Evolutionary conservation across 2,797 vertebrate species (phyloP).

Genomic region (Poeciliopsis presidionis): DNA sequence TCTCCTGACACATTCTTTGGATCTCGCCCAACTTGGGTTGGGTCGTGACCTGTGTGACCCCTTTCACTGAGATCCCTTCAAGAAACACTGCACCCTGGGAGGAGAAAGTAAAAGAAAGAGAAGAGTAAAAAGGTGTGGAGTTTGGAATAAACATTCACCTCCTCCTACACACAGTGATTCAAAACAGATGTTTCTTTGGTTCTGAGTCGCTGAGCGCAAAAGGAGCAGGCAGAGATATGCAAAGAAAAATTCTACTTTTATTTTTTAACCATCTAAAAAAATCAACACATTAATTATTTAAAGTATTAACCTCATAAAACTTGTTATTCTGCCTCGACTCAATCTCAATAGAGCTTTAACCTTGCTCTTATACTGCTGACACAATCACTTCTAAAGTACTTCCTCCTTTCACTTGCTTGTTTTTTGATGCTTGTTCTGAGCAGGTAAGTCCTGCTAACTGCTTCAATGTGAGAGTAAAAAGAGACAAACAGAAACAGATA

Average conservation of each 20-base stretch:
- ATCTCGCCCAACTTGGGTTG: constrained; percentile 92
- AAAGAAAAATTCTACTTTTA: background rate
- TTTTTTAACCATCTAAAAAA: constrained; percentile 9
- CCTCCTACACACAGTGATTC: constrained; percentile 44
- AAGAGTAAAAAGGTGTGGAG: constrained; percentile 32
- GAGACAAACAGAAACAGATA: constrained; percentile 23
- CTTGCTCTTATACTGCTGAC: background rate
- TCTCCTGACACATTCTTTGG: constrained; percentile 93
- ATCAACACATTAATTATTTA: constrained; percentile 26
- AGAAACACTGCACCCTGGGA: constrained; percentile 93
- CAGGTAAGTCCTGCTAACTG: background rate
- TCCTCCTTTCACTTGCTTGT: constrained; percentile 14
- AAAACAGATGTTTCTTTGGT: constrained; percentile 50
- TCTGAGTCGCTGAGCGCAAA: constrained; percentile 23
- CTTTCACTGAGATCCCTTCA: constrained; percentile 92
- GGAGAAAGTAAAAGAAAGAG: background rate
- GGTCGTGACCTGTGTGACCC: constrained; percentile 89
- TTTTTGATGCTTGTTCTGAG: constrained; percentile 4
- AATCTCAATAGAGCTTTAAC: background rate
- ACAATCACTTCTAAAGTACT: constrained; percentile 1
- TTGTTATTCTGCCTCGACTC: constrained; percentile 10
- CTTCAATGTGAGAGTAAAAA: constrained; percentile 24
- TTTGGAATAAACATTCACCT: constrained; percentile 33
- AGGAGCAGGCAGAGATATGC: constrained; percentile 14
- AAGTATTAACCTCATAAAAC: constrained; percentile 11